A percentile compares a stretch with the other conserved stretches of the same genome.
Conservation (phyloP, 2,888 invertebrate genomes). For the Bellardia bayeri region DNA sequence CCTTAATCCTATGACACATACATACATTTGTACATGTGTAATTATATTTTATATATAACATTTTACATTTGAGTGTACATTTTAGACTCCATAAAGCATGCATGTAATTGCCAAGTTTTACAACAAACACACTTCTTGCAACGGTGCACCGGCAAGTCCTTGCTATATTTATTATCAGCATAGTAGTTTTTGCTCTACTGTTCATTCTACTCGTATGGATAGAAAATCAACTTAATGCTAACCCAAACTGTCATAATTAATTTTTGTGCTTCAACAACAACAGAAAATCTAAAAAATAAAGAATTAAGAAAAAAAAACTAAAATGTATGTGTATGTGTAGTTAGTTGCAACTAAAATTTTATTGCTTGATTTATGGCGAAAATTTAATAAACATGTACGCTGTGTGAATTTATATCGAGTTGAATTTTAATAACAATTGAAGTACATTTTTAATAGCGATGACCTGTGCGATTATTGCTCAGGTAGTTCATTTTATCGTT, state of each 20-base stretch:
- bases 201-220: slow-evolving; percentile 16
- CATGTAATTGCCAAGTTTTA: slow-evolving; percentile 64
- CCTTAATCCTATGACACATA: slow-evolving; percentile 1
- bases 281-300: slow-evolving; percentile 39
- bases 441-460: not conserved
- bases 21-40: too few species aligned
- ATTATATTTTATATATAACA: too few species aligned
- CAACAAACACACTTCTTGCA: slow-evolving; percentile 24
- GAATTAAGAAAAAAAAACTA: slow-evolving; percentile 2
- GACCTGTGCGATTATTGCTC: not conserved
- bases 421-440: not conserved
- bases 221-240: slow-evolving; percentile 64
- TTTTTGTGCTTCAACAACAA: slow-evolving; percentile 64
- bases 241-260: slow-evolving; percentile 73
- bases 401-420: slow-evolving; percentile 26
- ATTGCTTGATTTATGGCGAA: slow-evolving; percentile 48
- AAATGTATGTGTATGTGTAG: not conserved
- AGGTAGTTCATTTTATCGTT: too few species aligned
- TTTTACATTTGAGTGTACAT: slow-evolving; percentile 16
- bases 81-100: slow-evolving; percentile 59
- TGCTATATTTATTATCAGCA: slow-evolving; percentile 35
- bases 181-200: slow-evolving; percentile 1
- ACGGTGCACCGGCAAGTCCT: slow-evolving; percentile 18
- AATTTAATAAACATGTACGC: slow-evolving; percentile 47
- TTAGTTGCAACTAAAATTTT: slow-evolving; percentile 15